phyloP scores from a whole-genome alignment of 2,113 vertebrate genomes.

The Canis aureus region DNA sequence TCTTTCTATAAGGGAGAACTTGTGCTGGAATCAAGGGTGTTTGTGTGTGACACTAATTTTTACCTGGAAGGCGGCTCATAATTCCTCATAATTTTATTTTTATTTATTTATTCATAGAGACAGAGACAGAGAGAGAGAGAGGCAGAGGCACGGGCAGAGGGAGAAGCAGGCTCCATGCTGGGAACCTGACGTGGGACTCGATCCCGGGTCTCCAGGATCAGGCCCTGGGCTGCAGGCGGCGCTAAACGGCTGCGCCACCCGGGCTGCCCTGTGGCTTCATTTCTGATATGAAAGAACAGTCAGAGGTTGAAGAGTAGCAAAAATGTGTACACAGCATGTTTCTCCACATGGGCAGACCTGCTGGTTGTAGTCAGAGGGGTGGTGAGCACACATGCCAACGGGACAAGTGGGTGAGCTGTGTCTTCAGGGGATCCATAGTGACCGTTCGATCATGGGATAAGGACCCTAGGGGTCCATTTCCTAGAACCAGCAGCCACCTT shows the following conservation, averaged over 20 bases:
- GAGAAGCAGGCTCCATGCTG: no score
- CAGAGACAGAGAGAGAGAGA: no score
- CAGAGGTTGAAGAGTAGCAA: neutral
- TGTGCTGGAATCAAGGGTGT: fast-evolving
- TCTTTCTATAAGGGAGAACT: neutral
- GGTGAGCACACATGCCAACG: neutral
- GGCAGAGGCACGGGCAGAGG: no score
- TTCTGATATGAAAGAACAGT: neutral
- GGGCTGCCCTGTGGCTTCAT: no score
- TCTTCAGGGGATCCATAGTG: neutral
- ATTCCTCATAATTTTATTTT: constrained; percentile 84
- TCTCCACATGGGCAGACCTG: fast-evolving
- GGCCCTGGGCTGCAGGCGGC: no score
- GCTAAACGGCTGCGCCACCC: no score
- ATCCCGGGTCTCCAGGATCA: no score
- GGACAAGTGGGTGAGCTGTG: neutral
- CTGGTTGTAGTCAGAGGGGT: fast-evolving
- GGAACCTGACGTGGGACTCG: no score
- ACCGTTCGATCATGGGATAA: fast-evolving
- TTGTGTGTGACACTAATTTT: constrained; percentile 83
- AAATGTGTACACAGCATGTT: fast-evolving
- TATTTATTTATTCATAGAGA: no score
- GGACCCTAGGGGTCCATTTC: fast-evolving
- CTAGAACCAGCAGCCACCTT: no score
- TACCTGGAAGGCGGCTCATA: constrained; percentile 83